Evolutionary conservation across 2,888 invertebrate genomes (phyloP).

Genomic region (Trachelus iudaicus): DNA sequence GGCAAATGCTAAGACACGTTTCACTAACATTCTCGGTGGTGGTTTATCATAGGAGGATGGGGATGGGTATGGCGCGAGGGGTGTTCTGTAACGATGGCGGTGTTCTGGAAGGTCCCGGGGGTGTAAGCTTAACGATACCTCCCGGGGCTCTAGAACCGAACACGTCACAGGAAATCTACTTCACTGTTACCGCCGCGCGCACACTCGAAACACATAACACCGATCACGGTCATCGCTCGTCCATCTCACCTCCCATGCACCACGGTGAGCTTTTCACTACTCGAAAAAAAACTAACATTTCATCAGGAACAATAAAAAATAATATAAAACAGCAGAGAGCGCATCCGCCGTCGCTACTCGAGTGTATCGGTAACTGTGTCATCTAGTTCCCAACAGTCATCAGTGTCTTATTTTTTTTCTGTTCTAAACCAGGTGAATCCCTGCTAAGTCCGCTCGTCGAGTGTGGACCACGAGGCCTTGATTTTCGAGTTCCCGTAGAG

Average conservation of each 20-base stretch:
- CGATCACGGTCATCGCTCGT: conserved; percentile 51
- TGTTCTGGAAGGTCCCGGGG: conserved; percentile 86
- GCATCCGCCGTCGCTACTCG: neutral
- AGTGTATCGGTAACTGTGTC: neutral
- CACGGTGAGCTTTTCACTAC: conserved; percentile 47
- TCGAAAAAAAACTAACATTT: neutral
- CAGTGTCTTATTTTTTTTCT: conserved; percentile 8
- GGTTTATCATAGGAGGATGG: conserved; percentile 49
- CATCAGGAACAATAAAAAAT: neutral
- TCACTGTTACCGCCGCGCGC: conserved; percentile 86
- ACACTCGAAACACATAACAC: conserved; percentile 78
- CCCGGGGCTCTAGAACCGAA: conserved; percentile 87
- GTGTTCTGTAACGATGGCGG: conserved; percentile 85
- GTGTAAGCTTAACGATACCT: conserved; percentile 90
- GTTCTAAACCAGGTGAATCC: conserved; percentile 82
- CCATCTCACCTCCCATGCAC: conserved; percentile 57
- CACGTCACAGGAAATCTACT: conserved; percentile 90
- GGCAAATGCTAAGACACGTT: neutral
- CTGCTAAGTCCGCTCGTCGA: conserved; percentile 94
- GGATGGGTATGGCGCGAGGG: conserved; percentile 63
- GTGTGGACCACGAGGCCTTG: conserved; percentile 95
- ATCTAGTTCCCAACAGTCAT: neutral
- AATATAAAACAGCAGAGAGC: neutral
- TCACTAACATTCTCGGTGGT: conserved; percentile 41
- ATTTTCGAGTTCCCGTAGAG: conserved; percentile 90